phyloP scores from a whole-genome alignment of 2,888 invertebrate species.

The Campaea margaritaria region DNA sequence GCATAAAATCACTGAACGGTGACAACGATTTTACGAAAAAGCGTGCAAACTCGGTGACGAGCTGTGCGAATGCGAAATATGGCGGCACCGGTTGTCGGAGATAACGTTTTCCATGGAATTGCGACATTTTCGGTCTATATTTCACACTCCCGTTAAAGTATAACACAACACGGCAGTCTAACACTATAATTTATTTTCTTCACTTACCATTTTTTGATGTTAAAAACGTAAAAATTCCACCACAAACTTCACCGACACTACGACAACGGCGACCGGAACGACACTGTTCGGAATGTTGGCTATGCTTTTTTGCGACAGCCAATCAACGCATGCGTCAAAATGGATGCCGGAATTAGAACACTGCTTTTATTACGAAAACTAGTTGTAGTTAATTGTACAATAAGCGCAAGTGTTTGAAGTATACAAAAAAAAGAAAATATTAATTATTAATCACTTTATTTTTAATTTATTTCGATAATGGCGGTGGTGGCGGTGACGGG shows the following conservation, averaged over 20 bases:
- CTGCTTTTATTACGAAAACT: conserved; percentile 47
- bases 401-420: background rate
- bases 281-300: conserved; percentile 82
- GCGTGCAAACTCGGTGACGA: conserved; percentile 79
- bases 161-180: conserved; percentile 64
- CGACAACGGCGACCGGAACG: conserved; percentile 84
- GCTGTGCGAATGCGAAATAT: conserved; percentile 84
- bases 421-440: background rate
- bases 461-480: background rate
- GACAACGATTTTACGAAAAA: conserved; percentile 78
- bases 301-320: conserved; percentile 69
- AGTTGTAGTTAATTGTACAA: background rate
- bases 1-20: conserved; percentile 83
- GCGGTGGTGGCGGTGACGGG: background rate
- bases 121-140: conserved; percentile 53
- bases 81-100: conserved; percentile 81
- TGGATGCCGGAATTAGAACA: conserved; percentile 62
- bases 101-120: conserved; percentile 63
- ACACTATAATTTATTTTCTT: conserved; percentile 74
- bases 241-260: conserved; percentile 82
- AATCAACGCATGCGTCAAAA: conserved; percentile 84
- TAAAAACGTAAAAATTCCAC: conserved; percentile 83
- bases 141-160: conserved; percentile 52
- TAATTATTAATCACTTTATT: conserved; percentile 2
- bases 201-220: conserved; percentile 85